phyloP scores from a whole-genome alignment of 2,797 vertebrate species.

The Urophycis tenuis region DNA sequence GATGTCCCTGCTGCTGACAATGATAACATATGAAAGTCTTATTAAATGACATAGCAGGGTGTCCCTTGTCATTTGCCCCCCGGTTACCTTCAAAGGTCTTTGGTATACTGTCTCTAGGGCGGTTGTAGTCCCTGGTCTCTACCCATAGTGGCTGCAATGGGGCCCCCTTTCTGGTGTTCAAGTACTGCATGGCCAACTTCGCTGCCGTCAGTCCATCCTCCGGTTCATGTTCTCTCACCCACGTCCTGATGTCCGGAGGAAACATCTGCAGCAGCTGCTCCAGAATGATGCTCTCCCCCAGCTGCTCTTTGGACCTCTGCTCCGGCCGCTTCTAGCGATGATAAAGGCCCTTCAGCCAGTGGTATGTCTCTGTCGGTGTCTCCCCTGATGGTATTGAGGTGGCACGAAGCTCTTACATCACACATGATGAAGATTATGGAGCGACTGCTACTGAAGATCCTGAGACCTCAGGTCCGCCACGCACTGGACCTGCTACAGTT shows the following conservation, averaged over 20 bases:
- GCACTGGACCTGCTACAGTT: too few species aligned
- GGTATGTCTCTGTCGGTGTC: not conserved
- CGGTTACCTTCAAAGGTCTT: not conserved
- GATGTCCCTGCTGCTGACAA: not conserved
- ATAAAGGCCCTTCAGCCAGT: not conserved
- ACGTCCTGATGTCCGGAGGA: not conserved
- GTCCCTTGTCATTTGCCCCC: too few species aligned
- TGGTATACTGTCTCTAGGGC: not conserved
- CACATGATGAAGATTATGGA: too few species aligned
- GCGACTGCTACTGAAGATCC: too few species aligned
- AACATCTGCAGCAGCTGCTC: not conserved
- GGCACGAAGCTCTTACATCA: not conserved
- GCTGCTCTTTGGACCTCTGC: not conserved
- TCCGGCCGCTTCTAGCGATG: not conserved
- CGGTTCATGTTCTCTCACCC: slow-evolving; percentile 16
- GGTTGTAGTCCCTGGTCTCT: not conserved
- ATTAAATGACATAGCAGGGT: too few species aligned
- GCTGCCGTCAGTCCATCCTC: not conserved
- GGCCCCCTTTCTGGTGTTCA: not conserved
- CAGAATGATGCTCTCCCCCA: not conserved
- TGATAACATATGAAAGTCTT: not conserved
- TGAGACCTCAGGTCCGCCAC: too few species aligned
- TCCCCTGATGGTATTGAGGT: not conserved
- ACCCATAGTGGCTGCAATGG: too few species aligned
- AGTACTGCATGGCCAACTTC: slow-evolving; percentile 8